phyloP scores from a whole-genome alignment of 2,113 vertebrate genomes.

The Pachyramphus minor region DNA sequence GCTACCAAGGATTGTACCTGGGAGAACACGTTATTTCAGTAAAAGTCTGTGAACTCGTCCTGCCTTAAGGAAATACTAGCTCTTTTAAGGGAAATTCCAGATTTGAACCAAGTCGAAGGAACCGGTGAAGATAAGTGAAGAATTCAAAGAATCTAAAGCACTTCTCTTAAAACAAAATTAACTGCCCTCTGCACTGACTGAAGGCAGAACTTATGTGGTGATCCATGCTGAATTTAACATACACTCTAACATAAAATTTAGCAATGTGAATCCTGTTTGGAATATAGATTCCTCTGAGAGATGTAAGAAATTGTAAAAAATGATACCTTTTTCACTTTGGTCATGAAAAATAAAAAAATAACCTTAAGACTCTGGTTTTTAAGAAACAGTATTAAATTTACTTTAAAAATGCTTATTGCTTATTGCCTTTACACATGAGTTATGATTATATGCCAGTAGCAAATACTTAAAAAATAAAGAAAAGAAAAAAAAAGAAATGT shows the following conservation, averaged over 20 bases:
- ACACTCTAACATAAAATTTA: background rate
- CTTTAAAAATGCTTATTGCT: background rate
- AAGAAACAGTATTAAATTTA: background rate
- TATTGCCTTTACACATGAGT: background rate
- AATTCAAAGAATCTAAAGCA: background rate
- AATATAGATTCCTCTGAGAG: background rate
- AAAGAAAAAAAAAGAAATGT: too few relatives aligned
- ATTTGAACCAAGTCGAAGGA: background rate
- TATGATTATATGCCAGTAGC: too few relatives aligned
- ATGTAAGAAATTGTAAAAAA: background rate
- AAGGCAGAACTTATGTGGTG: background rate
- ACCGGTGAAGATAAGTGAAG: background rate
- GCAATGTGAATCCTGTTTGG: background rate
- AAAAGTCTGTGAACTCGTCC: too few relatives aligned
- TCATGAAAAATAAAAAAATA: background rate
- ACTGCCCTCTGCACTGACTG: background rate
- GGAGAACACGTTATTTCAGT: background rate
- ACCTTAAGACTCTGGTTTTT: background rate
- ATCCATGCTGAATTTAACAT: too few relatives aligned
- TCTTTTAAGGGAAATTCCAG: background rate
- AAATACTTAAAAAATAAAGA: too few relatives aligned
- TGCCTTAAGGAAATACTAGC: background rate
- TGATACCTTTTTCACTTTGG: background rate
- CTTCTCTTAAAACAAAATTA: background rate
- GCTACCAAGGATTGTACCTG: background rate